Evolutionary conservation across 2,113 vertebrate species (phyloP).

Genomic region (Tetraodon nigroviridis): DNA sequence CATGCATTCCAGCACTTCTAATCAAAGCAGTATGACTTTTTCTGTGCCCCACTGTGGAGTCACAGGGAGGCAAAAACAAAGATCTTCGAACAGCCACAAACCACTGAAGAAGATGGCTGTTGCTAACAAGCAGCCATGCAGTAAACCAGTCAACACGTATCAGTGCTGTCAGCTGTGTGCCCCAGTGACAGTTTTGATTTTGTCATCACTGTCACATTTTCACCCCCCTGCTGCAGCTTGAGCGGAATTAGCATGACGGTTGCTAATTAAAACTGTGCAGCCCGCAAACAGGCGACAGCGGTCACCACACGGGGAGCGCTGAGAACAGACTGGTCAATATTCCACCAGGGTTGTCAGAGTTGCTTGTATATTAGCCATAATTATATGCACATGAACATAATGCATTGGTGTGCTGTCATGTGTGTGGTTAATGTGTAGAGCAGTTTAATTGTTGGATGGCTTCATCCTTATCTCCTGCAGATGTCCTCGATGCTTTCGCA

Average conservation of each 20-base stretch:
- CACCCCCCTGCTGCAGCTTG: conserved; percentile 18
- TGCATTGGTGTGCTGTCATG: conserved; percentile 64
- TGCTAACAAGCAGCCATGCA: conserved; percentile 28
- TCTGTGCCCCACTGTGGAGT: conserved; percentile 18
- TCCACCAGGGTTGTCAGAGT: conserved; percentile 52
- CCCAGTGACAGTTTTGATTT: conserved; percentile 7
- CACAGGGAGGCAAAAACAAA: neutral
- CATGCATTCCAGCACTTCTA: conserved; percentile 47
- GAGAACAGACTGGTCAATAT: conserved; percentile 63
- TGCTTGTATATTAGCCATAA: conserved; percentile 65
- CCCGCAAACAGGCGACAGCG: conserved; percentile 15
- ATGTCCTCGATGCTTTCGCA: conserved; percentile 15
- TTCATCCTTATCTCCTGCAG: conserved; percentile 38
- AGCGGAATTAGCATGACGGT: conserved; percentile 29
- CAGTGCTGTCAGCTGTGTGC: conserved; percentile 37
- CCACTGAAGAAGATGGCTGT: neutral
- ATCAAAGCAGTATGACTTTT: conserved; percentile 18
- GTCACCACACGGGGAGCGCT: conserved; percentile 41
- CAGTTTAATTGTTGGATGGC: conserved; percentile 43
- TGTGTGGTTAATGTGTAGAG: conserved; percentile 65
- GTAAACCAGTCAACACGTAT: conserved; percentile 52
- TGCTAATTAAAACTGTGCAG: conserved; percentile 40
- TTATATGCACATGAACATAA: conserved; percentile 62
- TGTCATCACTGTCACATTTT: conserved; percentile 29
- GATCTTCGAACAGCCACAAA: neutral